phyloP scores from a whole-genome alignment of 2,888 invertebrate genomes.

The Eupithecia pulchellata region DNA sequence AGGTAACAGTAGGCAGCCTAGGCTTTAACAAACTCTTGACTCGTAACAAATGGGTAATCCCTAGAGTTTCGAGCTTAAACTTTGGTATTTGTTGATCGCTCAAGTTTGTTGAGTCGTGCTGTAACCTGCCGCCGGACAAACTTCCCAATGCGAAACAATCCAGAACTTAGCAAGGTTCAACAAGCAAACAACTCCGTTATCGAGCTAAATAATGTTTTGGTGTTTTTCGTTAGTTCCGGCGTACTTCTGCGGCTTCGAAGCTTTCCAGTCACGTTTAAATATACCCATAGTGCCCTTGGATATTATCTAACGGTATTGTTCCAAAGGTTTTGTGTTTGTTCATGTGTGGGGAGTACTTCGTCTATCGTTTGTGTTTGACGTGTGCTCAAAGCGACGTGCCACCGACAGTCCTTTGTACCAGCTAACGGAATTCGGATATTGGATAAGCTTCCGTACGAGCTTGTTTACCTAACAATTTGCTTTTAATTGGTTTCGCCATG shows the following conservation, averaged over 20 bases:
- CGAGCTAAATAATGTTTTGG: slow-evolving; percentile 56
- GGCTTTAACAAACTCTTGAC: slow-evolving; percentile 50
- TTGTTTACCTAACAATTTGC: slow-evolving; percentile 75
- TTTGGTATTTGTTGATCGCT: slow-evolving; percentile 66
- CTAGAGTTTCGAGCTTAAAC: slow-evolving; percentile 60
- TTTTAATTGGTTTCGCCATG: slow-evolving; percentile 74
- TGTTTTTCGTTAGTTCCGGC: slow-evolving; percentile 46
- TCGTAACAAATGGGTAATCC: slow-evolving; percentile 42
- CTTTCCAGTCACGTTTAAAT: slow-evolving; percentile 56
- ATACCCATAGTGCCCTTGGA: slow-evolving; percentile 28
- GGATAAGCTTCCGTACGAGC: slow-evolving; percentile 69
- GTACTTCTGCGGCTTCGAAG: slow-evolving; percentile 49
- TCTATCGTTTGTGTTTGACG: slow-evolving; percentile 49
- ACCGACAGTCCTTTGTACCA: slow-evolving; percentile 77
- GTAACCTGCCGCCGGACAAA: slow-evolving; percentile 63
- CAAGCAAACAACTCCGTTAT: slow-evolving; percentile 50
- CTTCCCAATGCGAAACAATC: slow-evolving; percentile 70
- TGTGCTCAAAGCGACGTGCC: slow-evolving; percentile 66
- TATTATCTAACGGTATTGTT: slow-evolving; percentile 25
- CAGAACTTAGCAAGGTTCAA: slow-evolving; percentile 69
- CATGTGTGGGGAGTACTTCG: slow-evolving; percentile 22
- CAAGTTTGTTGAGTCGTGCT: slow-evolving; percentile 67
- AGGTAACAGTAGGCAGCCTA: not conserved
- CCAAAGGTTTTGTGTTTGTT: slow-evolving; percentile 35
- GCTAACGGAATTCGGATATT: slow-evolving; percentile 78